A percentile compares a stretch with the other conserved stretches of the same genome.
phyloP scores from a whole-genome alignment of 2,888 invertebrate species.

The Byasa hedistus region DNA sequence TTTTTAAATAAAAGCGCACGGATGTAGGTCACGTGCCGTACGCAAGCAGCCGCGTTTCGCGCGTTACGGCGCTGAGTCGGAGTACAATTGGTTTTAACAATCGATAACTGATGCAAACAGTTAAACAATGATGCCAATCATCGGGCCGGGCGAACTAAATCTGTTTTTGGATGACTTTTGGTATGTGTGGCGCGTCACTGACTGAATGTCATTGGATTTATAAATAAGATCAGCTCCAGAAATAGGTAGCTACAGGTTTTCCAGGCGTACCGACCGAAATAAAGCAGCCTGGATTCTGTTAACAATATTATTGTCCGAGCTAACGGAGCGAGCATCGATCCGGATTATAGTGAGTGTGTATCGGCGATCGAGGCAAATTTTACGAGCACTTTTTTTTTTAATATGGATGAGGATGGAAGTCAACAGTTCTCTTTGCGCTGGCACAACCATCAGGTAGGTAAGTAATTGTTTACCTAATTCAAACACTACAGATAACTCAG shows the following conservation, averaged over 20 bases:
- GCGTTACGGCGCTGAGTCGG: conserved; percentile 34
- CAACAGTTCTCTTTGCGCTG: conserved; percentile 92
- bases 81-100: conserved; percentile 37
- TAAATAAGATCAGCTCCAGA: conserved; percentile 81
- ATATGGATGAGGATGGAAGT: conserved; percentile 81
- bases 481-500: conserved; percentile 55
- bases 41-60: conserved; percentile 39
- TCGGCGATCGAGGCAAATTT: conserved; percentile 26
- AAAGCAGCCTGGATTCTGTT: conserved; percentile 79
- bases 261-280: conserved; percentile 80
- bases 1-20: conserved; percentile 31
- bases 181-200: conserved; percentile 77
- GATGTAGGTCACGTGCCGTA: conserved; percentile 50
- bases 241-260: conserved; percentile 81
- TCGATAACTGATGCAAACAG: conserved; percentile 58
- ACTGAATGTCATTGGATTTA: conserved; percentile 80
- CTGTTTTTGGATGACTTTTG: conserved; percentile 80
- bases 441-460: conserved; percentile 89
- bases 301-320: conserved; percentile 77
- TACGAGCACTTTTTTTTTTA: conserved; percentile 49
- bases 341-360: conserved; percentile 52
- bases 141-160: conserved; percentile 70
- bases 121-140: conserved; percentile 74
- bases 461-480: conserved; percentile 61
- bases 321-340: conserved; percentile 53